phyloP scores from a whole-genome alignment of 2,797 vertebrate species.

The Eremophila alpestris region DNA sequence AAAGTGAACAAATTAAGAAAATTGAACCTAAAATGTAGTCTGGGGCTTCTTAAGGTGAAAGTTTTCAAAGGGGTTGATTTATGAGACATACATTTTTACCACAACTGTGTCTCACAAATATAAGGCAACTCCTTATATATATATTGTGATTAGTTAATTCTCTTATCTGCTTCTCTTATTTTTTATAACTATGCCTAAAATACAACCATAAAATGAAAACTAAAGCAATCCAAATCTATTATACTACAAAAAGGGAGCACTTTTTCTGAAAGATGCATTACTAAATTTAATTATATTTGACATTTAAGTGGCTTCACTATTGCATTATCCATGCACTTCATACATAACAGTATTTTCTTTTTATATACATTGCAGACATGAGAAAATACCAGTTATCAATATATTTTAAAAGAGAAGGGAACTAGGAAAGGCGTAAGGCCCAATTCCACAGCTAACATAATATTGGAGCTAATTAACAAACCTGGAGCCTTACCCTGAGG shows the following conservation, averaged over 20 bases:
- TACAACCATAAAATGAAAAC: neutral
- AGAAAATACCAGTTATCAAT: neutral
- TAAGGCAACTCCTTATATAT: neutral
- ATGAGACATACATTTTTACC: neutral
- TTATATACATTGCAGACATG: neutral
- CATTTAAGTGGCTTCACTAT: neutral
- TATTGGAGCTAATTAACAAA: neutral
- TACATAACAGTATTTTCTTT: neutral
- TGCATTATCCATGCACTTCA: neutral
- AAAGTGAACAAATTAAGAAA: neutral
- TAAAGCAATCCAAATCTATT: neutral
- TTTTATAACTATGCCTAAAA: neutral
- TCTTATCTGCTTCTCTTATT: neutral
- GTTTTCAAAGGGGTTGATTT: neutral
- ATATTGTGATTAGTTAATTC: neutral
- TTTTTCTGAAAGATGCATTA: neutral
- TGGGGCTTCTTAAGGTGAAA: neutral
- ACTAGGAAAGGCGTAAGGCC: rapidly evolving
- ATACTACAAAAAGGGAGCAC: neutral
- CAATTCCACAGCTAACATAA: neutral
- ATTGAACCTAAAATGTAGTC: neutral
- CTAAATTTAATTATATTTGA: neutral
- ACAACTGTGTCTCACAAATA: neutral
- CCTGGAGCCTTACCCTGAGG: neutral
- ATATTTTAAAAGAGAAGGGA: neutral